phyloP scores from a whole-genome alignment of 2,888 invertebrate genomes.

The Cybosia mesomella region DNA sequence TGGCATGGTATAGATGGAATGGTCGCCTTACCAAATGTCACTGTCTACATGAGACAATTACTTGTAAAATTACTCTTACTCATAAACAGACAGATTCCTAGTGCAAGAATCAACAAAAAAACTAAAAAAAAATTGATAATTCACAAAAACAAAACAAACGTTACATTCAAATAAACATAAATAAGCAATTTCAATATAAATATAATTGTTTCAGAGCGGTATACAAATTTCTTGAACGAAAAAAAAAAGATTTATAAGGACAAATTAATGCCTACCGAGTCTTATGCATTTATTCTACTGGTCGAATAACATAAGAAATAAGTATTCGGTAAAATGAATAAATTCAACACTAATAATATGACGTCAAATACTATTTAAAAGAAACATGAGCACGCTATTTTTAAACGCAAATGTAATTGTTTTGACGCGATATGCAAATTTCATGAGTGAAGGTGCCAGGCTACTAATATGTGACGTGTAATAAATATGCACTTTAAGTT shows the following conservation, averaged over 20 bases:
- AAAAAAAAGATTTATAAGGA: no score
- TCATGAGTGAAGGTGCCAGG: constrained; percentile 12
- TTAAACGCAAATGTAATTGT: constrained; percentile 46
- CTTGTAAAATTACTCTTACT: neutral
- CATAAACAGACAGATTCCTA: neutral
- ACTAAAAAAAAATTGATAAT: neutral
- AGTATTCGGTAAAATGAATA: no score
- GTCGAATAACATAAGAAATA: no score
- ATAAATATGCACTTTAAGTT: constrained; percentile 9
- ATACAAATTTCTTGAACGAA: no score
- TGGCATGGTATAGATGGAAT: neutral
- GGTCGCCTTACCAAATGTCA: neutral
- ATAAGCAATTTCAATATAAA: no score
- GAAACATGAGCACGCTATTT: constrained; percentile 40
- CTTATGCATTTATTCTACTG: no score
- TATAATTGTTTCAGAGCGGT: no score
- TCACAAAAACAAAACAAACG: neutral
- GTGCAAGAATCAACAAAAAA: neutral
- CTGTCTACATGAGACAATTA: neutral
- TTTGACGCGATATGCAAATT: constrained; percentile 58
- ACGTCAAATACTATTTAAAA: neutral
- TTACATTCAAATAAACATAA: no score
- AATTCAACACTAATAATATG: neutral
- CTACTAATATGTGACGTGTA: constrained; percentile 10
- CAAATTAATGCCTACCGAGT: no score